Evolutionary conservation across 2,797 vertebrate species (phyloP).

Genomic region (Salarias fasciatus): DNA sequence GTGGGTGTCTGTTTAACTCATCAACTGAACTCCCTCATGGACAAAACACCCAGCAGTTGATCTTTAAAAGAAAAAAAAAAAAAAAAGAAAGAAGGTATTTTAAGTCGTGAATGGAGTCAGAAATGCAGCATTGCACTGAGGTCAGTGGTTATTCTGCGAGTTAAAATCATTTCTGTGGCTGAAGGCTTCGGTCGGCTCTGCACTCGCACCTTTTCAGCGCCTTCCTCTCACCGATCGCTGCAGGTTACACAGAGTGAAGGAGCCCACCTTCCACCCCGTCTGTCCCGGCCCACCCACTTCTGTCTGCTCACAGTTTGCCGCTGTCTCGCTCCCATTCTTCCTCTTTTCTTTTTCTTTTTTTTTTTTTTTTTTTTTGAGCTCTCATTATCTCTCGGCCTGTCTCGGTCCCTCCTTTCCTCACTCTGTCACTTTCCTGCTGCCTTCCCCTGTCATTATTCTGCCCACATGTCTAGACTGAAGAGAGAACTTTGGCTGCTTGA

Average conservation of each 20-base stretch:
- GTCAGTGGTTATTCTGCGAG: neutral
- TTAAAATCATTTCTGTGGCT: neutral
- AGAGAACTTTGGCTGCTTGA: slow-evolving; percentile 50
- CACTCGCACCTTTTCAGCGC: slow-evolving; percentile 3
- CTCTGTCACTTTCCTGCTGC: slow-evolving; percentile 60
- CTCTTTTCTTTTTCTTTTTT: no score
- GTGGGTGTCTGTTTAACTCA: no score
- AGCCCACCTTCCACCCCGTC: slow-evolving; percentile 33
- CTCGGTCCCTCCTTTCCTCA: slow-evolving; percentile 41
- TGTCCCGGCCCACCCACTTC: slow-evolving; percentile 43
- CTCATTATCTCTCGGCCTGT: slow-evolving; percentile 59
- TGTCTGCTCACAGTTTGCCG: slow-evolving; percentile 37
- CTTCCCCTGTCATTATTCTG: slow-evolving; percentile 75
- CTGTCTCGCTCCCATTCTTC: slow-evolving; percentile 26
- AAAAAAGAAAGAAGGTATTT: no score
- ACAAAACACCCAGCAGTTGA: neutral
- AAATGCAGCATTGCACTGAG: neutral
- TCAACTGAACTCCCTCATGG: no score
- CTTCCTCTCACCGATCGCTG: neutral
- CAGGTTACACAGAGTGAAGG: slow-evolving; percentile 22
- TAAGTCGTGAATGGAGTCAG: no score
- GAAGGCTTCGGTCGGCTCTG: neutral
- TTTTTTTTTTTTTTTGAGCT: slow-evolving; percentile 38
- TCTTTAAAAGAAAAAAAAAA: no score
- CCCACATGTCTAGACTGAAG: slow-evolving; percentile 81